Conservation (phyloP, 2,888 invertebrate species). For the Dicranocentrus wangi region DNA sequence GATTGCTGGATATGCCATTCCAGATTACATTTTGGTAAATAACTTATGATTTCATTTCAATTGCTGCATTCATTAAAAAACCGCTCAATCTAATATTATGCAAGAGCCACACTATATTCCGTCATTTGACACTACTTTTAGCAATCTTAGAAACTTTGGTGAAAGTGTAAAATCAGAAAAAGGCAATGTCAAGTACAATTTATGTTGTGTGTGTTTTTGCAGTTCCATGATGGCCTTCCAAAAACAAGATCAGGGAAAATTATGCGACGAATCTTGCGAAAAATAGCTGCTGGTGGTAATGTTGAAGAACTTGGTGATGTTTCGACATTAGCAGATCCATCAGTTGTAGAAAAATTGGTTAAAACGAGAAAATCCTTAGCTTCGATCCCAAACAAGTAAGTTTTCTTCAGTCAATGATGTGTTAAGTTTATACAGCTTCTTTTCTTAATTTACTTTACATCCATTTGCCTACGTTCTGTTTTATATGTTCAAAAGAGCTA, state of each 20-base stretch:
- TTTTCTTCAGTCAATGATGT: too few species aligned
- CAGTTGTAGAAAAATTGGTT: conserved; percentile 75
- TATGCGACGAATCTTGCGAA: conserved; percentile 76
- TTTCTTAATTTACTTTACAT: too few species aligned
- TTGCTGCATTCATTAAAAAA: background rate
- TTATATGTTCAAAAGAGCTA: too few species aligned
- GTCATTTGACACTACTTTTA: too few species aligned
- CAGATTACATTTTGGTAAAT: conserved; percentile 76
- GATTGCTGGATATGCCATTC: conserved; percentile 76
- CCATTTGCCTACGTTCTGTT: too few species aligned
- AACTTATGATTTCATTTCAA: background rate
- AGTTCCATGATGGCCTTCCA: conserved; percentile 74
- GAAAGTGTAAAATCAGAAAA: background rate
- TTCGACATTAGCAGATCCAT: conserved; percentile 77
- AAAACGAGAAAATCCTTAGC: conserved; percentile 41
- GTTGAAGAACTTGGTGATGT: conserved; percentile 77
- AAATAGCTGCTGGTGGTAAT: conserved; percentile 74
- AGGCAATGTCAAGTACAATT: background rate
- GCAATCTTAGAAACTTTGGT: too few species aligned
- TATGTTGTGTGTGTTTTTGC: background rate
- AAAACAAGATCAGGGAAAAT: conserved; percentile 77
- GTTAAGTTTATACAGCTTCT: too few species aligned
- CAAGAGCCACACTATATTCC: too few species aligned
- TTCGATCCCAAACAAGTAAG: background rate
- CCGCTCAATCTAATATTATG: too few species aligned